Base-by-base conservation (phyloP, 2,888 invertebrate genomes). In the Petrophora chlorosata region DNA sequence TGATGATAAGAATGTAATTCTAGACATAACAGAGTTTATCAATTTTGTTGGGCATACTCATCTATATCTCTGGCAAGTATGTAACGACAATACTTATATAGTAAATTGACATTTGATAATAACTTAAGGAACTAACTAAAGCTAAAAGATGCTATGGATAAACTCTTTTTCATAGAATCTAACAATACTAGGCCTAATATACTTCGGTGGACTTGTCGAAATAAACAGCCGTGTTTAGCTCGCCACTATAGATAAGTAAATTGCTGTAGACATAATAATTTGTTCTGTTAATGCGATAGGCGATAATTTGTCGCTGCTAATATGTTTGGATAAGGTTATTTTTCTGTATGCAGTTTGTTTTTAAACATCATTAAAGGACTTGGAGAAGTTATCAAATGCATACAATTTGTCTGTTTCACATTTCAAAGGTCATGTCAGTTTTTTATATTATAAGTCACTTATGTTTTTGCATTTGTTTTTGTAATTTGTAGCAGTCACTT, bases 191-290 rank as follows among this genome's bases (percentile, higher is more conserved):
- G 1, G n/a, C n/a, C 8, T 23, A 3, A 29, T 19, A 22, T 9
- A 22, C 15, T 22, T 29, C n/a, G n/a, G n/a, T n/a, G 12, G 19
- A 17, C 5, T 0, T 10, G 9, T 2, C 17, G 14, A 9, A 14
- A 22, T 15, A 23, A 10, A 26, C 30, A 40, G 43, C 38, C 38
- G 23, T 26, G 39, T 30, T 25, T 33, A 42, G 29, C 12, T 16
- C 7, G 26, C 39, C 30, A 12, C 25, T 34, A 42, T n/a, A 42
- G 48, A 48, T 42, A 48, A 48, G 23, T 38, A 26, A 42, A 48
- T 42, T 32, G 19, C 40, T 25, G 35, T 35, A 41, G 40, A 47
- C 35, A 46, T 40, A 35, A 41, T 30, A 46, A 40, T 41, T 41
- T 35, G 35, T 41, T 48, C 10, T 41, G 23, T 41, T 39, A 39